Percentiles rank a stretch among this genome's conserved stretches.
Evolutionary conservation across 1,140 invertebrate species (phyloP).

Genomic region (Sitobion miscanthi): DNA sequence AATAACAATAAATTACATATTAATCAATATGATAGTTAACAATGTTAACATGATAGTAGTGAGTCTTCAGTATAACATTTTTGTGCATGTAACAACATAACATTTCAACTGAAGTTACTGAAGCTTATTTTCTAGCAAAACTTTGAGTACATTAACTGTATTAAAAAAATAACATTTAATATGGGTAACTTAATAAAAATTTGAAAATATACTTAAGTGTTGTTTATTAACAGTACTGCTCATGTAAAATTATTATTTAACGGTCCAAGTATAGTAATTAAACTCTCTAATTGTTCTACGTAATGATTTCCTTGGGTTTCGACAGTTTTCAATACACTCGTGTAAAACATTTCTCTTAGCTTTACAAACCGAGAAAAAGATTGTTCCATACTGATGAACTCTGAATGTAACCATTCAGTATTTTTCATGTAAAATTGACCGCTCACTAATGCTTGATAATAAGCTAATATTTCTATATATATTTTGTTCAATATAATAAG

Average conservation of each 20-base stretch:
- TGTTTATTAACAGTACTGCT: background rate
- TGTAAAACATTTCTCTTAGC: slow-evolving; percentile 33
- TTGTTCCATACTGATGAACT: slow-evolving; percentile 17
- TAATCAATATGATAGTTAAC: too few species aligned
- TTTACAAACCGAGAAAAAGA: slow-evolving; percentile 19
- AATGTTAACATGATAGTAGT: background rate
- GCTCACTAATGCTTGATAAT: slow-evolving; percentile 8
- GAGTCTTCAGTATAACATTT: background rate
- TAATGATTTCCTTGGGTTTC: background rate
- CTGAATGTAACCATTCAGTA: slow-evolving; percentile 7
- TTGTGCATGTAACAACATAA: background rate
- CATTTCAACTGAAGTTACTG: background rate
- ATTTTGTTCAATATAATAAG: slow-evolving; percentile 33
- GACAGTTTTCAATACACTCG: background rate
- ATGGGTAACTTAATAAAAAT: background rate
- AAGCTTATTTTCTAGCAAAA: background rate
- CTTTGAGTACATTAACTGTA: background rate
- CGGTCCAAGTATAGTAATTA: slow-evolving; percentile 41
- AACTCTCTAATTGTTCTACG: slow-evolving; percentile 2
- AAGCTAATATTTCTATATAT: slow-evolving; percentile 33
- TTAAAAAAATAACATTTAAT: background rate
- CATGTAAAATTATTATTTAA: background rate
- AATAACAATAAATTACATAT: background rate
- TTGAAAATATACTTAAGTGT: background rate
- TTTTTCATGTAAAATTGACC: slow-evolving; percentile 32